Base-by-base conservation (phyloP, 2,113 vertebrate species). In the Tautogolabrus adspersus region DNA sequence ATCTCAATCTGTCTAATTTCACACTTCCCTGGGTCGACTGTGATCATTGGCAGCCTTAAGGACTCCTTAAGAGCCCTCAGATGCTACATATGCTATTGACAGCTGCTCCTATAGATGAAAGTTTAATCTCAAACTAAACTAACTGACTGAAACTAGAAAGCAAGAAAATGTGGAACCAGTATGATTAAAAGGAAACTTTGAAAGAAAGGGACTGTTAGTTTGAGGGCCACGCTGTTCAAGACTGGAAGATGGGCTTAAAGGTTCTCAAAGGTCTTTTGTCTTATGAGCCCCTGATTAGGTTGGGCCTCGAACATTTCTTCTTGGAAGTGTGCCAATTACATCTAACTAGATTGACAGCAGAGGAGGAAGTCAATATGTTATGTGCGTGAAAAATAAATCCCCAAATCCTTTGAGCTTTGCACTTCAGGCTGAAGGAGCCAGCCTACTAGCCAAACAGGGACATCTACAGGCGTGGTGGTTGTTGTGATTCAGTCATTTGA, bases 31-130 rank as follows among this genome's bases (percentile, higher is more conserved):
- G 59, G 47, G 26, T 72, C 56, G 66, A 26, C 70, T 49, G 56
- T 60, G 56, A 79, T 70, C 59, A 55, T n/a, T 59, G 44, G 12
- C 70, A 75, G 61, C 59, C 61, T 66, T 40, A 54, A 59, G 65
- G 23, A 42, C 70, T 78, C 59, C 19, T 38, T 70, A 46, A 83
- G 47, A 65, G 19, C 58, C 71, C 38, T 64, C 23, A 70, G 55
- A 80, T 37, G 61, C 56, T 46, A 42, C 79, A 68, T 75, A 62
- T 81, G 69, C 40, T 72, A 21, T 16, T 75, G 66, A 78, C 73
- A 83, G 80, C 83, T 88, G 87, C 75, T 72, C n/a, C 46, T 57
- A 55, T 76, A 70, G 64, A 85, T 68, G 56, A 71, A 60, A 42
- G 23, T 67, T 19, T 65, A 18, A 71, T 81, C 44, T 72, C 55